These are phyloP conservation scores for Regulus satrapa DNA, from an alignment of 2,113 vertebrate genomes.

Conservation along the genomic window DNA sequence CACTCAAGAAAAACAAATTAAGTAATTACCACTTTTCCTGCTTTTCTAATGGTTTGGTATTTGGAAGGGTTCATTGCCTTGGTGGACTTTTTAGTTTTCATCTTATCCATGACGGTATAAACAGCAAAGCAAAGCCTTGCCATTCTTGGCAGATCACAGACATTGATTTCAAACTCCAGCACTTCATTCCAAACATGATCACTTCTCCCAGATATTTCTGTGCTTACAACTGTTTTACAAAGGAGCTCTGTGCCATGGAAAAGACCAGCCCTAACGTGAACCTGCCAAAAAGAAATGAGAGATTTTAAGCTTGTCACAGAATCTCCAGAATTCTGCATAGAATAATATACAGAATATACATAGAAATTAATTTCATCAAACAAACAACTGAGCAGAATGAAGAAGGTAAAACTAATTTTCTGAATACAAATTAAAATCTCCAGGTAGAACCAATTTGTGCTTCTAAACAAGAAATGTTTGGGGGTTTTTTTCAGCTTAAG, in stretches of 20 bases:
- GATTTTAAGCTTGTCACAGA: background rate
- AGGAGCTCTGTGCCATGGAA: constrained; percentile 96
- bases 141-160: constrained; percentile 94
- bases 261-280: constrained; percentile 94
- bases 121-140: constrained; percentile 94
- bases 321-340: background rate
- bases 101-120: constrained; percentile 95
- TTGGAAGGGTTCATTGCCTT: constrained; percentile 88
- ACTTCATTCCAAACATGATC: constrained; percentile 89
- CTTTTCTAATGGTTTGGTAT: constrained; percentile 97
- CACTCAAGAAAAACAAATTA: background rate
- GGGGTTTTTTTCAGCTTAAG: background rate
- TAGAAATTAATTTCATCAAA: background rate
- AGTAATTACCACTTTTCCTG: constrained; percentile 91
- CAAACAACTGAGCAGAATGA: background rate
- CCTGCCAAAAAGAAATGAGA: constrained; percentile 67
- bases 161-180: constrained; percentile 91
- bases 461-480: fast-evolving
- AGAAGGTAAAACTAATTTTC: background rate
- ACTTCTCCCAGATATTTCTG: constrained; percentile 86
- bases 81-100: constrained; percentile 91
- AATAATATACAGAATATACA: background rate
- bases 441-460: background rate
- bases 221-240: constrained; percentile 89
- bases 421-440: background rate